Evolutionary conservation across 1,140 invertebrate species (phyloP), one percentile per base, ranked within the genome.

Genomic region (Lasioglossum baleicum): DNA sequence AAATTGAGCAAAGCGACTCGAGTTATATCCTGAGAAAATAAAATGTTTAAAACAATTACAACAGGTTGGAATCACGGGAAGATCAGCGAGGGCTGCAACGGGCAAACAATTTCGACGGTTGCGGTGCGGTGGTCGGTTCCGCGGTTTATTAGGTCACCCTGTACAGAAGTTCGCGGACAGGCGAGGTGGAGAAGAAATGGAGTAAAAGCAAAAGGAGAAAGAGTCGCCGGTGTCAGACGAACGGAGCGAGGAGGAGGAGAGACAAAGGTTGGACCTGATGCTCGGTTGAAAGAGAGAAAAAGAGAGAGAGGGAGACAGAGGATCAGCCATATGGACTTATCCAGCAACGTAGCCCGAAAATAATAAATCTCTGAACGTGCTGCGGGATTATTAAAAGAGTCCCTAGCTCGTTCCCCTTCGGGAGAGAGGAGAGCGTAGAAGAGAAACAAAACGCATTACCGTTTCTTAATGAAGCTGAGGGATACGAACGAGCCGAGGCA

Each of bases 381-480:
- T 88, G 88, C 85, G 88, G 85, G 90, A 92, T 92, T 93, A 93
- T 93, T 93, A 93, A 93, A 93, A 93, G 90, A 90, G 87, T 90
- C 87, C 75, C 83, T 88, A 74, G 85, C 83, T 89, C 88, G 83
- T 85, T 90, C 87, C 80, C 82, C 74, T 83, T 84, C 83, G 83
- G 75, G 69, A 81, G 80, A 85, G 80, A 85, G 74, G 72, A 82
- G 84, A 86, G 84, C 79, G 77, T 85, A 82, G 85, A 90, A 88
- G 89, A 92, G 88, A 93, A 93, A 92, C 91, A 92, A 93, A 92
- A 93, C 90, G 89, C 90, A 91, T 91, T 91, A 92, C 89, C 89
- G 90, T 92, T 93, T 92, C 92, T 93, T 93, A 93, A 93, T 93
- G 92, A 93, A 93, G 91, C 91, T 88, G 89, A 90, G 88, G 90